These are phyloP conservation scores for Physocephala rufipes DNA, from an alignment of 2,888 invertebrate genomes.

Conservation along the genomic window DNA sequence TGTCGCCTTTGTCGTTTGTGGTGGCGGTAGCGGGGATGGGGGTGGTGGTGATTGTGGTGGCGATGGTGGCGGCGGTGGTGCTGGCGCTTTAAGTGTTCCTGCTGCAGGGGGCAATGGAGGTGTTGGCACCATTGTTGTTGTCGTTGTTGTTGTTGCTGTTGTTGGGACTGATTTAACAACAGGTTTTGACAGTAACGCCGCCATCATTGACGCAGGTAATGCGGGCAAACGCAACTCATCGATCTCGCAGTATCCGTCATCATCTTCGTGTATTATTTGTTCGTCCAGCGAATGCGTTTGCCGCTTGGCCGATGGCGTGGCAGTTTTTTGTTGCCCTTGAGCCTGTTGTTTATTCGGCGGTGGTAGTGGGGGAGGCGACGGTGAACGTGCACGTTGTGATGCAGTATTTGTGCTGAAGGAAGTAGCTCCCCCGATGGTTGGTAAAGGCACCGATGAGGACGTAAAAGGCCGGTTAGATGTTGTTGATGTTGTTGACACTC, in stretches of 20 bases:
- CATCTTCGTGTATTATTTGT: conserved; percentile 61
- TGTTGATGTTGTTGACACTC: conserved; percentile 39
- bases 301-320: conserved; percentile 49
- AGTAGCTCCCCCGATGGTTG: conserved; percentile 20
- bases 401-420: background rate
- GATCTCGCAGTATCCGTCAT: conserved; percentile 66
- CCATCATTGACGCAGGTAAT: conserved; percentile 42
- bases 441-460: conserved; percentile 37
- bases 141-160: conserved; percentile 34
- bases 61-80: conserved; percentile 48
- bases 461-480: conserved; percentile 25
- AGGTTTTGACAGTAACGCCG: conserved; percentile 30
- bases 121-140: conserved; percentile 41
- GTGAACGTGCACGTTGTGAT: conserved; percentile 41
- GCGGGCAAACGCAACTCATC: conserved; percentile 65
- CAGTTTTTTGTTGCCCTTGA: conserved; percentile 55
- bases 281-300: conserved; percentile 48
- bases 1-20: conserved; percentile 18
- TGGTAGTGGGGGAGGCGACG: conserved; percentile 54
- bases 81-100: conserved; percentile 47
- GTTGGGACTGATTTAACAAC: conserved; percentile 25
- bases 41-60: conserved; percentile 40
- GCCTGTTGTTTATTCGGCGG: conserved; percentile 58
- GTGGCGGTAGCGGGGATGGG: conserved; percentile 39
- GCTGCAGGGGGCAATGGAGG: conserved; percentile 44